These are phyloP conservation scores for Drosophila santomea DNA, from an alignment of 1,140 invertebrate genomes.

Conservation along the genomic window DNA sequence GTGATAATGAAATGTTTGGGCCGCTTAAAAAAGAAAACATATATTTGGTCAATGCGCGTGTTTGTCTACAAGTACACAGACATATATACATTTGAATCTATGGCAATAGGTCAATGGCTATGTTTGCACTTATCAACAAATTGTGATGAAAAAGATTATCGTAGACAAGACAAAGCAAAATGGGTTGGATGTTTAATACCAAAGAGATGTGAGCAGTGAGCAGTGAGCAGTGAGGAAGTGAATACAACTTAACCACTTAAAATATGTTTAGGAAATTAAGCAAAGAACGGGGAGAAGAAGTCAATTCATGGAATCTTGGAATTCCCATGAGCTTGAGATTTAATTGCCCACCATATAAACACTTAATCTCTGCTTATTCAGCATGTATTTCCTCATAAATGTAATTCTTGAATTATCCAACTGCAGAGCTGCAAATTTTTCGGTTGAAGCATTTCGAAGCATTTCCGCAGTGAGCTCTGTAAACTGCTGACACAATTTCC, in stretches of 20 bases:
- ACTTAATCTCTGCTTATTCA: background rate
- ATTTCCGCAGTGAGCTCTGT: conserved; percentile 20
- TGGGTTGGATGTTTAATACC: conserved; percentile 1
- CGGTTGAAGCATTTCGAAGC: conserved; percentile 2
- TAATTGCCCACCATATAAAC: conserved; percentile 5
- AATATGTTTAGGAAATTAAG: conserved; percentile 25
- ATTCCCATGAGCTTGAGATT: conserved; percentile 1
- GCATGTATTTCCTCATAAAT: background rate
- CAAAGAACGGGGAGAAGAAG: conserved; percentile 9
- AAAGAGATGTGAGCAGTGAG: conserved; percentile 4
- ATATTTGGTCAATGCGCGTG: conserved; percentile 69
- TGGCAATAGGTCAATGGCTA: conserved; percentile 81
- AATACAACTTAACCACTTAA: conserved; percentile 1
- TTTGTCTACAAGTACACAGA: conserved; percentile 48
- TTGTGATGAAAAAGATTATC: conserved; percentile 27
- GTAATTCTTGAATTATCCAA: conserved; percentile 15
- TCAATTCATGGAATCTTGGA: conserved; percentile 1
- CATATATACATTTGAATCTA: conserved; percentile 36
- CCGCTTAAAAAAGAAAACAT: conserved; percentile 51
- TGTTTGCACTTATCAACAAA: conserved; percentile 50
- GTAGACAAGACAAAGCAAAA: background rate
- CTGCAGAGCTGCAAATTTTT: conserved; percentile 5
- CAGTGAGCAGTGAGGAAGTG: conserved; percentile 21
- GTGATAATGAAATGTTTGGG: conserved; percentile 72
- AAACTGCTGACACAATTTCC: conserved; percentile 57